Evolutionary conservation across 2,113 vertebrate genomes (phyloP), one percentile per base, ranked within the genome.

Genomic region (Zosterops lateralis): DNA sequence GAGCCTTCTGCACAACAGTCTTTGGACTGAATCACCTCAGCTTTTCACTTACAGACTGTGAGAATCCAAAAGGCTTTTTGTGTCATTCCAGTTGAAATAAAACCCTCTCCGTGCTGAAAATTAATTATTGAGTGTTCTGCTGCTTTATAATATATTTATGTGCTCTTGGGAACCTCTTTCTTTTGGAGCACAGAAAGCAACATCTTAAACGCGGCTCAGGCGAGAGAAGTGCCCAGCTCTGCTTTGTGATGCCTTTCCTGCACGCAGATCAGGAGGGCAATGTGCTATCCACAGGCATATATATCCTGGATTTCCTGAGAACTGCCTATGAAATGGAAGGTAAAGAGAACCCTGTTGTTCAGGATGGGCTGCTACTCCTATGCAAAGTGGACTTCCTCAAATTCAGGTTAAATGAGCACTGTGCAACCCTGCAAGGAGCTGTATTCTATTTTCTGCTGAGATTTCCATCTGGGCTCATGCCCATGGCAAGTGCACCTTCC

Each of bases 41-140:
- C 14, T 92, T 94, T 90, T 84, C 20, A 17, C 28, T 89, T 74
- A 25, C 9, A 74, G 25, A 22, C 38, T 36, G 15, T 51, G 42
- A 89, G 34, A 93, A 83, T 91, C 38, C 51, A 95, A 79, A 87
- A 47, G 36, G 38, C 26, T 76, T 92, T 94, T 83, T 36, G n/a
- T 56, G 31, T 79, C 10, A 3, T 76, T 92, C 71, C 47, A 40
- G 42, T 56, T 70, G 67, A 87, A 93, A 92, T 64, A 80, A 79
- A 93, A 83, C 71, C 13, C 58, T 84, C n/a, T 86, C 14, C 57
- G 36, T 76, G 38, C 16, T 89, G 62, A 92, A 93, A 83, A 96
- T 95, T 66, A 97, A 96, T 95, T 91, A 97, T 96, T 95, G 94
- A 96, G 64, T 1, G 2, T 85, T 93, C 91, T 79, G 51, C 81